Conservation (phyloP, 2,888 invertebrate species). For the Barypeithes pellucidus region DNA sequence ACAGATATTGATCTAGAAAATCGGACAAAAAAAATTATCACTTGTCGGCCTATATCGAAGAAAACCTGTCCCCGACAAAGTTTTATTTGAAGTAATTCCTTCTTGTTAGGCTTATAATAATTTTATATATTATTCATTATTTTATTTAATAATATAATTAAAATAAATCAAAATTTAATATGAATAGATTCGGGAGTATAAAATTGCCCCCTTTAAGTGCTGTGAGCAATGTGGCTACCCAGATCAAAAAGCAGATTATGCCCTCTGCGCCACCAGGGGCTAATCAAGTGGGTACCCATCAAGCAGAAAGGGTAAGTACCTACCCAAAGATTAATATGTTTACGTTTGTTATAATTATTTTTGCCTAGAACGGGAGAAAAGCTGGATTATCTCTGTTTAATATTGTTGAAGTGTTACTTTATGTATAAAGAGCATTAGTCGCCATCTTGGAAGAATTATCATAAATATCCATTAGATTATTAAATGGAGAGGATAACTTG, state of each 20-base stretch:
- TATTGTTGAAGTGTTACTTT: too few species aligned
- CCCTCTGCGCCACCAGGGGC: constrained; percentile 75
- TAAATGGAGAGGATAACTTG: too few species aligned
- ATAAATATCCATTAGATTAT: too few species aligned
- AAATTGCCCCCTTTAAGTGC: constrained; percentile 83
- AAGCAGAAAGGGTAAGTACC: constrained; percentile 57
- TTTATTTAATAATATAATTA: not conserved
- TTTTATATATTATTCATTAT: not conserved
- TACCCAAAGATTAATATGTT: too few species aligned
- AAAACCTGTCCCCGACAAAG: not conserved
- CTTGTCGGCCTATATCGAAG: not conserved
- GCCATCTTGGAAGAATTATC: not conserved
- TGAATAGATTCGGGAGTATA: constrained; percentile 79
- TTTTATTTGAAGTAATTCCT: not conserved
- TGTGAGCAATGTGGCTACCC: constrained; percentile 87
- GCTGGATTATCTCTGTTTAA: too few species aligned
- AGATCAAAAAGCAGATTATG: constrained; percentile 82
- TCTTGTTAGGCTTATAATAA: too few species aligned
- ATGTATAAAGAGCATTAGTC: not conserved
- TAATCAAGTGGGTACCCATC: constrained; percentile 37
- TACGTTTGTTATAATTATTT: too few species aligned
- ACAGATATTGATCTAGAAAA: constrained; percentile 37
- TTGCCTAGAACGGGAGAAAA: too few species aligned
- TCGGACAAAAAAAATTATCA: constrained; percentile 16
- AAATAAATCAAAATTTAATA: constrained; percentile 60